These are phyloP conservation scores for Drosophila littoralis DNA, from an alignment of 1,140 invertebrate species.

Conservation along the genomic window DNA sequence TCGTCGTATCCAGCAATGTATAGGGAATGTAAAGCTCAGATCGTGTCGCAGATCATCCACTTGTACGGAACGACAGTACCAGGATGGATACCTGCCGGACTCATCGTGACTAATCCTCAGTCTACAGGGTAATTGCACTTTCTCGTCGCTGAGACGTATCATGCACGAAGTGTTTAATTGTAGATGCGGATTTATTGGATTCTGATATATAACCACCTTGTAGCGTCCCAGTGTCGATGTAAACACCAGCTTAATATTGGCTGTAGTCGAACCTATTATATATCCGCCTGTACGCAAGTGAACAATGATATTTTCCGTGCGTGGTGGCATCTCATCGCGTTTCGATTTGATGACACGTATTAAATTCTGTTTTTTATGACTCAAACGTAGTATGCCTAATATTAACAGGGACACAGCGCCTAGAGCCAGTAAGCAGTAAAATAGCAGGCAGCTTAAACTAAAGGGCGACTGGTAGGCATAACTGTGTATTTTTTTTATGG, in stretches of 20 bases:
- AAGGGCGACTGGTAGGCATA: not conserved
- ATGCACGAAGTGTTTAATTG: constrained; percentile 13
- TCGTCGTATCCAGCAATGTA: constrained; percentile 17
- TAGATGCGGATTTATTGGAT: constrained; percentile 21
- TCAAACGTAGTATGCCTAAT: no score
- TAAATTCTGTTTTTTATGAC: not conserved
- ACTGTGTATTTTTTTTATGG: not conserved
- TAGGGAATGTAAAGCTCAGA: constrained; percentile 28
- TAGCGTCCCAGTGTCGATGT: constrained; percentile 30
- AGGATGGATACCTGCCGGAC: constrained; percentile 30
- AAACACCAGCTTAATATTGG: constrained; percentile 28
- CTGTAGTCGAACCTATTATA: constrained; percentile 5
- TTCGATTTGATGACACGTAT: constrained; percentile 23
- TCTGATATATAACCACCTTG: constrained; percentile 32
- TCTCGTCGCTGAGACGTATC: constrained; percentile 22
- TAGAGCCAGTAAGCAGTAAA: not conserved
- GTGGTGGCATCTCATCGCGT: not conserved
- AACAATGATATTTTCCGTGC: constrained; percentile 21
- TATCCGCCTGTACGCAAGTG: constrained; percentile 23
- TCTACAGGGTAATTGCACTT: constrained; percentile 29
- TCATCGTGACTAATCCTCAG: constrained; percentile 31
- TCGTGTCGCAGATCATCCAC: constrained; percentile 18
- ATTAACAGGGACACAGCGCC: not conserved
- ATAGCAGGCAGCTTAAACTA: not conserved
- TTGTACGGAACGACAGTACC: constrained; percentile 36